Evolutionary conservation across 2,797 vertebrate genomes (phyloP).

Genomic region (Ptychobarbus kaznakovi): DNA sequence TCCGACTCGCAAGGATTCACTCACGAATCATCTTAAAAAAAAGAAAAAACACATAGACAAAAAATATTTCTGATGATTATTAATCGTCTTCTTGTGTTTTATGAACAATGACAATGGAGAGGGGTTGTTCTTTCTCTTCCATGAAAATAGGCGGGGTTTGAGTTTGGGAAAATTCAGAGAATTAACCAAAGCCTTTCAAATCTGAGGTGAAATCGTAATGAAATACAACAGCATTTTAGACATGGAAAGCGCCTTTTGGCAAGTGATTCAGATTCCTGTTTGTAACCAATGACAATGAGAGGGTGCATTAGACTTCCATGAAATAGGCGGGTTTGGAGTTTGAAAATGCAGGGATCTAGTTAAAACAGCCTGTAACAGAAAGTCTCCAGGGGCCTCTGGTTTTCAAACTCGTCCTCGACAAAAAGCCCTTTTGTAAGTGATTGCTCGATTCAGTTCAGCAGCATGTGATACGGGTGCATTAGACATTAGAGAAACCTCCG

Average conservation of each 20-base stretch:
- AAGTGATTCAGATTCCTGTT: too few species aligned
- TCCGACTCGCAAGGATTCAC: background rate
- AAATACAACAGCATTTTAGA: too few species aligned
- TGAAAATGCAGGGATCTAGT: too few species aligned
- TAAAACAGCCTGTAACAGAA: too few species aligned
- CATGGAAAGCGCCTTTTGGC: slow-evolving; percentile 58
- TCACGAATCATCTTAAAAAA: background rate
- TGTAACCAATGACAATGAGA: too few species aligned
- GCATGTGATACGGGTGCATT: background rate
- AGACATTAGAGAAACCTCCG: background rate
- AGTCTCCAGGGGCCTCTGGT: too few species aligned
- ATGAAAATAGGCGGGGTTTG: slow-evolving; percentile 66
- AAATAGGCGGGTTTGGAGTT: too few species aligned
- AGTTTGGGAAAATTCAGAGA: slow-evolving; percentile 54
- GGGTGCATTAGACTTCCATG: too few species aligned
- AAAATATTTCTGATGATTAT: background rate
- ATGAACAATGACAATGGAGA: slow-evolving; percentile 47
- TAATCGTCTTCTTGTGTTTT: slow-evolving; percentile 21
- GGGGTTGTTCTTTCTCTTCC: slow-evolving; percentile 49
- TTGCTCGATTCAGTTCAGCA: background rate
- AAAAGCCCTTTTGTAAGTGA: slow-evolving; percentile 58
- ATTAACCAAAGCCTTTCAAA: too few species aligned
- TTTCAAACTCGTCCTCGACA: too few species aligned
- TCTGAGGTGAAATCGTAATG: too few species aligned
- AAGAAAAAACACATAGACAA: background rate